Percentiles rank a stretch among this genome's conserved stretches.
phyloP scores from a whole-genome alignment of 1,140 invertebrate genomes.

The Riptortus pedestris region DNA sequence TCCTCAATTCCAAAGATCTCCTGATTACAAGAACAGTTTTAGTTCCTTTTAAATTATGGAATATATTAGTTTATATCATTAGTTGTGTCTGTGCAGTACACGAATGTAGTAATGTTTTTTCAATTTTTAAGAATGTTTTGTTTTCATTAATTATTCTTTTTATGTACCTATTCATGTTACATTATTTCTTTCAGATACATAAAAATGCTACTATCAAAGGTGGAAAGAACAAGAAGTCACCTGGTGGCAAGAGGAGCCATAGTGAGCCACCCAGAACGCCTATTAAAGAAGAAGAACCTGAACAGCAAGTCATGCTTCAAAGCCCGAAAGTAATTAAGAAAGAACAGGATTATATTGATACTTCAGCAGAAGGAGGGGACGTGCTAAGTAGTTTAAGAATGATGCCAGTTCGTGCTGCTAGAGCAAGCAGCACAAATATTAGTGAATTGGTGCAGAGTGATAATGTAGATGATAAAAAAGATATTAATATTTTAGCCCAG shows the following conservation, averaged over 20 bases:
- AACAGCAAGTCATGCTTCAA: not conserved
- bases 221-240: not conserved
- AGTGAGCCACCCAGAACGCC: not conserved
- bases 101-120: too few relatives aligned
- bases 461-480: not conserved
- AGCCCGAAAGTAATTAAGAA: slow-evolving; percentile 1
- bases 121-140: too few relatives aligned
- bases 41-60: too few relatives aligned
- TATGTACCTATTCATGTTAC: too few relatives aligned
- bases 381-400: slow-evolving; percentile 25
- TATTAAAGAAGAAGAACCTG: not conserved
- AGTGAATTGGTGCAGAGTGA: not conserved
- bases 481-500: not conserved
- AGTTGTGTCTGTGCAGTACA: too few relatives aligned
- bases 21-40: too few relatives aligned
- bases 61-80: too few relatives aligned
- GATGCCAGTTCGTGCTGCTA: slow-evolving; percentile 23
- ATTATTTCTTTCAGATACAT: slow-evolving; percentile 1
- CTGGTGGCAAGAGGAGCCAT: not conserved
- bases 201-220: not conserved
- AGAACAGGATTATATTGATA: slow-evolving; percentile 21
- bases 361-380: slow-evolving; percentile 24
- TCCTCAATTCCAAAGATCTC: too few relatives aligned
- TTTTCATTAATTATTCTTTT: too few relatives aligned
- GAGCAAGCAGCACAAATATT: not conserved